These are phyloP conservation scores for Cephus runcator DNA, from an alignment of 2,888 invertebrate genomes.

Conservation along the genomic window DNA sequence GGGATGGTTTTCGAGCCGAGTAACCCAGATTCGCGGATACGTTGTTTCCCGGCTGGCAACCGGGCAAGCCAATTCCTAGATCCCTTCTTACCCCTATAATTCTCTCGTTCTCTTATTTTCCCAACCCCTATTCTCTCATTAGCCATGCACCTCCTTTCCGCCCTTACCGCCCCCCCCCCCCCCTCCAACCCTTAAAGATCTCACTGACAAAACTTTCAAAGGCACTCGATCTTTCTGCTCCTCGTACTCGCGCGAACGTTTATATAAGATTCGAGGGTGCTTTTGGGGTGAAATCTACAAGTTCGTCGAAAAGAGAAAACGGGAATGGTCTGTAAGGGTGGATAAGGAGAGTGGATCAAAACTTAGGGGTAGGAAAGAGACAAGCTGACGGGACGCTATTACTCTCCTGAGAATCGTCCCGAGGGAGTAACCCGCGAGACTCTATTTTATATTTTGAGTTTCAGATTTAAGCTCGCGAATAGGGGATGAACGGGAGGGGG, in stretches of 20 bases:
- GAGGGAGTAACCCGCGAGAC: constrained; percentile 7
- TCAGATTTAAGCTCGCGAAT: constrained; percentile 31
- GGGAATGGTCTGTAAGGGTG: neutral
- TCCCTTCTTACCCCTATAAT: constrained; percentile 4
- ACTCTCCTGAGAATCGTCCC: constrained; percentile 5
- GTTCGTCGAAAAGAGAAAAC: neutral
- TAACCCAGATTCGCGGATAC: constrained; percentile 9
- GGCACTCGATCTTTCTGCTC: neutral
- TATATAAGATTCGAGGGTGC: neutral
- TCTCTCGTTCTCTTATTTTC: neutral
- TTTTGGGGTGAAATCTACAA: neutral
- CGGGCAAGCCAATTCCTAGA: constrained; percentile 11
- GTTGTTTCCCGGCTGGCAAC: constrained; percentile 1
- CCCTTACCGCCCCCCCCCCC: neutral
- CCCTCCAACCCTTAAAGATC: neutral
- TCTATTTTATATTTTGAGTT: constrained; percentile 25
- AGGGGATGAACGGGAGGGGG: constrained; percentile 22
- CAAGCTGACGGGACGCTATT: neutral
- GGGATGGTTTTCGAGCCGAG: neutral
- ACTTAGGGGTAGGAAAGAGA: neutral
- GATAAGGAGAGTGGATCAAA: neutral
- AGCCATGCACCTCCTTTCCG: neutral
- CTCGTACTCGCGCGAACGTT: neutral
- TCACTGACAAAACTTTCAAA: neutral
- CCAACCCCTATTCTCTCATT: neutral